A percentile compares a stretch with the other conserved stretches of the same genome.
Evolutionary conservation across 1,140 invertebrate genomes (phyloP).

Genomic region (Trachymyrmex septentrionalis): DNA sequence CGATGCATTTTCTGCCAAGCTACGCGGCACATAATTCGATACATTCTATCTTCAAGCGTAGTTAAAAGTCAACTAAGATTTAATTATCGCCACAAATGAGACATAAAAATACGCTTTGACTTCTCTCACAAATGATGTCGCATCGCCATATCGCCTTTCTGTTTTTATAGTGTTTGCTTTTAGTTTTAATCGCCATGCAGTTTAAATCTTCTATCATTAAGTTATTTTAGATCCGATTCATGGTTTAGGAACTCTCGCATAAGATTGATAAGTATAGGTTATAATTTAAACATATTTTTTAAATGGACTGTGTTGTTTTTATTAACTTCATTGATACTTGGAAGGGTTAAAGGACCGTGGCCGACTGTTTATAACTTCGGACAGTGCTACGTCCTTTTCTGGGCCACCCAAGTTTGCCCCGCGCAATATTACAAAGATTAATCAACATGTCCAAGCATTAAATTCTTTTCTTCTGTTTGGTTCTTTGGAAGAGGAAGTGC

Average conservation of each 20-base stretch:
- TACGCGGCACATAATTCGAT: conserved; percentile 12
- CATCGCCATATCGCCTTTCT: background rate
- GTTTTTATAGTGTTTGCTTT: background rate
- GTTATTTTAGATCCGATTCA: background rate
- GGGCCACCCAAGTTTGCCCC: conserved; percentile 56
- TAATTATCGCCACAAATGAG: conserved; percentile 23
- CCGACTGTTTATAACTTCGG: conserved; percentile 59
- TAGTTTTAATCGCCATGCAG: background rate
- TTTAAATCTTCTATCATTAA: conserved; percentile 3
- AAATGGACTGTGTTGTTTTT: conserved; percentile 41
- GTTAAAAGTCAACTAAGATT: background rate
- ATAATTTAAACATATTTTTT: conserved; percentile 36
- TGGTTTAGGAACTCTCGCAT: background rate
- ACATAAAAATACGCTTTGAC: conserved; percentile 9
- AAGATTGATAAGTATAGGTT: background rate
- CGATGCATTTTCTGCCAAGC: conserved; percentile 7
- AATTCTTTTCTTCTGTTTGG: conserved; percentile 61
- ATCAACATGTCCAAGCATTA: conserved; percentile 58
- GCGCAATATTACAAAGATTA: conserved; percentile 63
- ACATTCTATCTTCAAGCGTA: background rate
- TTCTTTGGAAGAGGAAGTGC: conserved; percentile 40
- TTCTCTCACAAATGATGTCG: background rate
- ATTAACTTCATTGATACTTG: conserved; percentile 35
- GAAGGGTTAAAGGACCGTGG: conserved; percentile 50
- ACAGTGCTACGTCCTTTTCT: conserved; percentile 59